A percentile compares a stretch with the other conserved stretches of the same genome.
These are phyloP conservation scores for Cacoxenus indagator DNA, from an alignment of 2,888 invertebrate genomes.

Conservation along the genomic window DNA sequence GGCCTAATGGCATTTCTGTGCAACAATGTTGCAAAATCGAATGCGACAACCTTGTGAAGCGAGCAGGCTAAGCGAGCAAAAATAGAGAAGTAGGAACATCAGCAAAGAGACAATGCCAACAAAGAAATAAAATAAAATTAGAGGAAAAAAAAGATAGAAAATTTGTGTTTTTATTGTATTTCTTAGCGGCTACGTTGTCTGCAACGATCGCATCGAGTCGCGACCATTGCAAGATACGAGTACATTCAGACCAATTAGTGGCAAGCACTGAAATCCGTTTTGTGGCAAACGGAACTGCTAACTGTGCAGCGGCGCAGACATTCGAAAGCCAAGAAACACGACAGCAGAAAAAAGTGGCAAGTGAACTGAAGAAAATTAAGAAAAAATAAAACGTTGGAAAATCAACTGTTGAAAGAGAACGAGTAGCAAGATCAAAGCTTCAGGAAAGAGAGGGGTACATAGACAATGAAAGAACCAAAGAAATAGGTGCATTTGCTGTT, in stretches of 20 bases:
- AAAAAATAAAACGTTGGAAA: neutral
- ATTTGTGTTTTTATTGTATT: neutral
- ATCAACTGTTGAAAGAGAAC: neutral
- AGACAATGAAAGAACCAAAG: neutral
- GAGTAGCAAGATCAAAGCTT: neutral
- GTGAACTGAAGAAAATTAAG: neutral
- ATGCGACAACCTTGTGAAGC: slow-evolving; percentile 53
- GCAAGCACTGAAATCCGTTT: slow-evolving; percentile 64
- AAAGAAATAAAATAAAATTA: neutral
- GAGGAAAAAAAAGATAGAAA: neutral
- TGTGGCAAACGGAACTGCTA: slow-evolving; percentile 67
- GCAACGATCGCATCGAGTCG: neutral
- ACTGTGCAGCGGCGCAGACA: slow-evolving; percentile 40
- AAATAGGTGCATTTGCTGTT: slow-evolving; percentile 1
- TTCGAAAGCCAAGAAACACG: neutral
- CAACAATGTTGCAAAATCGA: slow-evolving; percentile 55
- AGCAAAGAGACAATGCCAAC: no score
- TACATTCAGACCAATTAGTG: slow-evolving; percentile 63
- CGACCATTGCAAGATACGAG: slow-evolving; percentile 35
- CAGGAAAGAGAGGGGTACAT: neutral
- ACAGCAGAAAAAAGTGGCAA: neutral
- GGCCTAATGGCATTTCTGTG: slow-evolving; percentile 35
- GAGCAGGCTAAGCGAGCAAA: neutral
- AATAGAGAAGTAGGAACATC: no score
- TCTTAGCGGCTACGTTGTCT: slow-evolving; percentile 1